Conservation (phyloP, 2,113 vertebrate species). For the Malurus alboscapulatus region DNA sequence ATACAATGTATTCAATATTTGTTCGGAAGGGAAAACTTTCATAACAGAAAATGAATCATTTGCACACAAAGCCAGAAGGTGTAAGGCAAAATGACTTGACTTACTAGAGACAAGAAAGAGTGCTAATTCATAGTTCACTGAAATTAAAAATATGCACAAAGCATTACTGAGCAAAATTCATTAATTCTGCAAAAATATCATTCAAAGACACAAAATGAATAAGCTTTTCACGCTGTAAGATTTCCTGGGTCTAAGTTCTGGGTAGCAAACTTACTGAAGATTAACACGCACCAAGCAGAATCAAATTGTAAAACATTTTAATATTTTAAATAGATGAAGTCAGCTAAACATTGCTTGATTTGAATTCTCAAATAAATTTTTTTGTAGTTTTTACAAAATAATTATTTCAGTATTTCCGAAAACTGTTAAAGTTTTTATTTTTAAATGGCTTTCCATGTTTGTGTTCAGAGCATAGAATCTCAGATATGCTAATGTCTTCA, state of each 20-base stretch:
- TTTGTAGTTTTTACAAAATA: not conserved
- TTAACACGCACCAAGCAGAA: not conserved
- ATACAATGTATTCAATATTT: not conserved
- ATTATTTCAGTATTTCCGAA: not conserved
- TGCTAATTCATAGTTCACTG: not conserved
- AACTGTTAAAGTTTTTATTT: not conserved
- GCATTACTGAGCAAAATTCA: not conserved
- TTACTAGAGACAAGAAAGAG: not conserved
- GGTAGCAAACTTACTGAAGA: not conserved
- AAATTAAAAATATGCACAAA: not conserved
- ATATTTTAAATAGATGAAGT: not conserved
- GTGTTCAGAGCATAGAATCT: not conserved
- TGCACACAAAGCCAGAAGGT: not conserved
- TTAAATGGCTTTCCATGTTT: not conserved
- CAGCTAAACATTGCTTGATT: not conserved
- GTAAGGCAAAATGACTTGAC: not conserved
- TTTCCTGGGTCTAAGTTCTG: not conserved
- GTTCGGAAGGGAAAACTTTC: not conserved
- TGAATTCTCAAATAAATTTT: not conserved
- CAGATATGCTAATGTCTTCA: not conserved
- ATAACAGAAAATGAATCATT: not conserved
- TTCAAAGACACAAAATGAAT: not conserved
- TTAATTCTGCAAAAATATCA: not conserved
- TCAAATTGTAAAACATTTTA: not conserved
- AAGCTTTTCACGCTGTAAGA: not conserved